Base-by-base conservation (phyloP, 2,888 invertebrate species). In the Scelioninae gen. 2 region DNA sequence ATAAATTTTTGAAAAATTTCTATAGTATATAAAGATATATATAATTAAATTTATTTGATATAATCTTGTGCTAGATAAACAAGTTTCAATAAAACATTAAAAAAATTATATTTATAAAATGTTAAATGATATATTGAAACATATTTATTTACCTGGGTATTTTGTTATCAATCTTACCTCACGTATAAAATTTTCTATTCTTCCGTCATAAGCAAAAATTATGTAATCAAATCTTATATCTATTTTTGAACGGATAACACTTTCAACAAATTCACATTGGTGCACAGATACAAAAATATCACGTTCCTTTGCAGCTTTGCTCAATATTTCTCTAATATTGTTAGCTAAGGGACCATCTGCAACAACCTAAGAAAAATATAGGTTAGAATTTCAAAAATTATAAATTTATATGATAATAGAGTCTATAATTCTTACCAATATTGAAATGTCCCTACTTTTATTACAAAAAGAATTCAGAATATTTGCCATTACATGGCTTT, bases 161-260 rank as follows among this genome's bases (percentile, higher is more conserved):
- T 33, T 18, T 33, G n/a, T n/a, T 9, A 15, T 25, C 18, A n/a
- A n/a, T n/a, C 43, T 41, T 46, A 85, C 85, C 75, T 85, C 81
- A 0, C 63, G 58, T 11, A 85, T 74, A 2, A 79, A 78, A 16
- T 81, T 78, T 10, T 45, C 60, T 3, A 78, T 64, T 67, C 78
- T 77, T 33, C 80, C 80, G 35, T 86, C 84, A 46, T 81, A 82
- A 5, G 80, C 81, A 69, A 85, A 83, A 45, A 86, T 78, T 68
- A 85, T 76, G 41, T 82, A 85, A 75, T 85, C 85, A 9, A 84
- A 77, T 35, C 76, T 75, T 15, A 83, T 48, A 43, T 79, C 74
- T 9, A 79, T 61, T 13, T 77, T 78, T 0, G 58, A 43, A 19
- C 46, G 41, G 45, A 79, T 10, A 39, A 85, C 75, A 53, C 83